Percentiles rank a stretch among this genome's conserved stretches.
These are phyloP conservation scores for Cathartes aura DNA, from an alignment of 2,113 vertebrate genomes.

Conservation along the genomic window DNA sequence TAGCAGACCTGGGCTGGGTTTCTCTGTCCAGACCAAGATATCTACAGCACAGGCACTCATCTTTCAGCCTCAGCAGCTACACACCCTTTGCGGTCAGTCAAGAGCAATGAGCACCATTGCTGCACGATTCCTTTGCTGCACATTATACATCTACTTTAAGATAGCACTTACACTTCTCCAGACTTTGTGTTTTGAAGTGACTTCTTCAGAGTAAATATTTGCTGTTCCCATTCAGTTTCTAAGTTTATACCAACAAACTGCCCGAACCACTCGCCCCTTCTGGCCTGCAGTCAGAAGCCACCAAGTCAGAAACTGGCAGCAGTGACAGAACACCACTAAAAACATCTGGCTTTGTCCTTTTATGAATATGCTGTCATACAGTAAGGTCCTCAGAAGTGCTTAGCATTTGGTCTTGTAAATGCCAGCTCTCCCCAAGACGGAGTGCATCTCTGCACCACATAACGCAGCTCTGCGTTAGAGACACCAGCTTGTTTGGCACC, in stretches of 20 bases:
- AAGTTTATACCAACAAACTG: not conserved
- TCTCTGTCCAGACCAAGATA: not conserved
- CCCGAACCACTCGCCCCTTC: not conserved
- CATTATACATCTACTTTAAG: not conserved
- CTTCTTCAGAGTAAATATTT: not conserved
- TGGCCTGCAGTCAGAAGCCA: not conserved
- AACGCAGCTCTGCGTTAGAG: not conserved
- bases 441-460: fast-evolving
- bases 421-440: too few relatives aligned
- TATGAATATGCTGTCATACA: too few relatives aligned
- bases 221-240: not conserved
- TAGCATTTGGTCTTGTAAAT: not conserved
- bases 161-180: not conserved
- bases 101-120: not conserved
- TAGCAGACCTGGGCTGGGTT: not conserved
- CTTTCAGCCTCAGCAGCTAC: not conserved
- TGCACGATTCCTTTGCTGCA: not conserved
- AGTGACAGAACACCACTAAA: not conserved
- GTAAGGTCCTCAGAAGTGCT: not conserved
- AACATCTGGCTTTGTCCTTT: not conserved
- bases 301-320: not conserved
- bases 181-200: not conserved
- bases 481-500: not conserved
- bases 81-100: fast-evolving
- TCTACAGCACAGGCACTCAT: not conserved